phyloP scores from a whole-genome alignment of 2,797 vertebrate genomes.

The Falco peregrinus region DNA sequence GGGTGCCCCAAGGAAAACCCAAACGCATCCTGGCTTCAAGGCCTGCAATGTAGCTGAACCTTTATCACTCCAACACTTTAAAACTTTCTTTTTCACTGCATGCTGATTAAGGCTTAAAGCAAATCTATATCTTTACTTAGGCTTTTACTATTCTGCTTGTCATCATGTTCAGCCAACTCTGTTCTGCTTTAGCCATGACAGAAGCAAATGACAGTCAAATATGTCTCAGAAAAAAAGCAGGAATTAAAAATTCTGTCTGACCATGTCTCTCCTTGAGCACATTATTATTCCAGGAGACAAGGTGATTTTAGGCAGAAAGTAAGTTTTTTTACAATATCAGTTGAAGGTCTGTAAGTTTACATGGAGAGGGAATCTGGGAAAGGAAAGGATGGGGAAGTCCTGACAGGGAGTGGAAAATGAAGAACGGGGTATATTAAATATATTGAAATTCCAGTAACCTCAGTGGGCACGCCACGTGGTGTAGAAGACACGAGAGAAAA shows the following conservation, averaged over 20 bases:
- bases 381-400: neutral
- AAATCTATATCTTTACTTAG: neutral
- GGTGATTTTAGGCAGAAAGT: neutral
- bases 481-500: neutral
- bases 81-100: neutral
- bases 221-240: neutral
- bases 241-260: neutral
- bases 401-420: neutral
- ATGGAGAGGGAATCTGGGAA: neutral
- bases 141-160: neutral
- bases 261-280: neutral
- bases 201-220: neutral
- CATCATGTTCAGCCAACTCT: neutral
- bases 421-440: neutral
- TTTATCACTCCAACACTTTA: neutral
- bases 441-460: neutral
- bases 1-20: neutral
- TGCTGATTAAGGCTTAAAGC: neutral
- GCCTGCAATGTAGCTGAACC: neutral
- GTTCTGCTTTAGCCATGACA: neutral
- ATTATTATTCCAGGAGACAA: neutral
- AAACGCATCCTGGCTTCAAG: neutral
- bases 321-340: neutral
- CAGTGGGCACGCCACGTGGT: neutral
- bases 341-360: neutral